Base-by-base conservation (phyloP, 2,113 vertebrate genomes). In the Oxyruncus cristatus region DNA sequence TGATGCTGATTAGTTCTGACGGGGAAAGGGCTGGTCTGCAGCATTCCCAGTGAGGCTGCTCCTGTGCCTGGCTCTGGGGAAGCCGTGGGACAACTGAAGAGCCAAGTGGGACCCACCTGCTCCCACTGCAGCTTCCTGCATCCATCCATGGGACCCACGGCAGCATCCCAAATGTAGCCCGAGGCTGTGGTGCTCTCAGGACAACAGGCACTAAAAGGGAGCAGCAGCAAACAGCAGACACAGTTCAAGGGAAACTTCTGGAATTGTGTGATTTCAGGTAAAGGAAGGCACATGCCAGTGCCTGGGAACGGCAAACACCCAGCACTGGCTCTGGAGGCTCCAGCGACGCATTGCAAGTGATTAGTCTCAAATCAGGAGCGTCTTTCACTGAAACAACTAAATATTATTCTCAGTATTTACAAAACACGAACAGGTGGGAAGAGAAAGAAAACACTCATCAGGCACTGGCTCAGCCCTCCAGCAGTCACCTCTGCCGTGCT, bases 1-100 rank as follows among this genome's bases (percentile, higher is more conserved):
- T 99, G 99, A 99, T 79, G 96, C 97, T 99, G 99, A 99, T 99
- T 94, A 98, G 96, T 97, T 97, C 98, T 99, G 99, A 99, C 98
- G 95, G 98, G 96, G 98, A 98, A 97, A 97, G 98, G 98, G 97
- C 96, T 83, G 98, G 97, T 98, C 98, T 98, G 98, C 98, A 98
- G 97, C 97, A 98, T 94, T 74, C 88, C 95, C 62, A 0, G 68
- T 1, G 32, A 87, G 97, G 95, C 95, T 96, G 94, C 92, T 50
- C 50, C 75, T 47, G 14, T 14, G 67, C 92, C 95, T 5, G 6
- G 93, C 49, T 27, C 65, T 65, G 30, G n/a, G 72, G 53, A 21
- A 49, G 50, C 66, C 2, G 3, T 26, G 67, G 68, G 44, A 67
- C 10, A 14, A 2, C 32, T 4, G 0, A 42, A 56, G 55, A 33